Base-by-base conservation (phyloP, 1,140 invertebrate species). In the Drosophila varians region DNA sequence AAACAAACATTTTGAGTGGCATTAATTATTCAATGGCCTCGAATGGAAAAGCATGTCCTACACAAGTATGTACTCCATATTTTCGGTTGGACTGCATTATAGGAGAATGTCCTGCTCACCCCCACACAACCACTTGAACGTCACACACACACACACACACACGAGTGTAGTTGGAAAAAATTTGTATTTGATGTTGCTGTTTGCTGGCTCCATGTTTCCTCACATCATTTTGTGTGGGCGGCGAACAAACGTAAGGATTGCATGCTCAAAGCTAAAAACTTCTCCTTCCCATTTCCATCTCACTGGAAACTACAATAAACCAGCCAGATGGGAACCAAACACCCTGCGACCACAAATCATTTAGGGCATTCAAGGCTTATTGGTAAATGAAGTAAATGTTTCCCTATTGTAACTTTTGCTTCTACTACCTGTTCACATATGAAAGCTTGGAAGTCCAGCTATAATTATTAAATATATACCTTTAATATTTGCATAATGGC, bases 21-120 rank as follows among this genome's bases (percentile, higher is more conserved):
- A 84, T 84, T 86, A 86, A 84, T 84, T 84, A 84, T 84, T 84
- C 80, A 84, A 56, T 79, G 65, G 74, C 79, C 80, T 84, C 75
- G 79, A 84, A 84, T 86, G 79, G 72, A 84, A 84, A 79, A 79
- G 62, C 80, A 68, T 84, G 79, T 84, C 68, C 60, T 75, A 79
- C 75, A 86, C 80, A 79, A 84, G 80, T 83, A 84, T 78, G 79
- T 84, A 75, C 79, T 84, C 47, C 75, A 86, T 86, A 79, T 86
- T 86, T 77, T 86, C 61, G 72, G 79, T 75, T 78, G 65, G 66
- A 64, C 71, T 78, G 79, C 79, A 84, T 74, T 56, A 71, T 77
- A 52, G 34, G 21, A 53, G 45, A 43, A 45, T 83, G 58, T 71
- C 75, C 71, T 57, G 74, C 58, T 23, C 40, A 49, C 40, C 12